Conservation (phyloP, 1,140 invertebrate genomes). For the Doryteuthis pealeii region DNA sequence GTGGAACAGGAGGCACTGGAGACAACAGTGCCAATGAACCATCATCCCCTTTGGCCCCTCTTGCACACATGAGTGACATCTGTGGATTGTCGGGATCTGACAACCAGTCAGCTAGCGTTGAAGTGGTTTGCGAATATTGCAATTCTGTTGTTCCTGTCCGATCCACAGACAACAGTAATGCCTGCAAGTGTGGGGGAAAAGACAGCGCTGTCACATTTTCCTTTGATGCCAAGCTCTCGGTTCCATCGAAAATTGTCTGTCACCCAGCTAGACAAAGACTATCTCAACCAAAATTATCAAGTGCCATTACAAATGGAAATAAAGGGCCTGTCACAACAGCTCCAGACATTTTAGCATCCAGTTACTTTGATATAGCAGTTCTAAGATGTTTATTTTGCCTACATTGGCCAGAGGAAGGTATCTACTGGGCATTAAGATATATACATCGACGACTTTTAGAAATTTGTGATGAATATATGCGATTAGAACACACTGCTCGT, state of each 20-base stretch:
- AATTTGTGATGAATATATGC: slow-evolving; percentile 69
- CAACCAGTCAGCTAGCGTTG: slow-evolving; percentile 47
- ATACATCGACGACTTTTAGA: slow-evolving; percentile 61
- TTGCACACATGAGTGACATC: slow-evolving; percentile 58
- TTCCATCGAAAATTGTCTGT: slow-evolving; percentile 41
- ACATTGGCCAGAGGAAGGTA: slow-evolving; percentile 97
- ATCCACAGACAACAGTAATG: slow-evolving; percentile 28
- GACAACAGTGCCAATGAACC: slow-evolving; percentile 34
- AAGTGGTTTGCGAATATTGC: slow-evolving; percentile 57
- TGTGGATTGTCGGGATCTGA: slow-evolving; percentile 48
- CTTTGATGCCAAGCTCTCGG: slow-evolving; percentile 38
- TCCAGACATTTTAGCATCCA: slow-evolving; percentile 65
- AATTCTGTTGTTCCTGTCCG: slow-evolving; percentile 47
- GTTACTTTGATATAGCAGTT: slow-evolving; percentile 94
- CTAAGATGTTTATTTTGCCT: slow-evolving; percentile 93
- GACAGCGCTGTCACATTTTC: slow-evolving; percentile 42
- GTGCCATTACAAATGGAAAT: slow-evolving; percentile 44
- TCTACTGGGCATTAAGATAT: slow-evolving; percentile 95
- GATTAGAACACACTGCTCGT: slow-evolving; percentile 72
- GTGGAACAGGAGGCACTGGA: slow-evolving; percentile 23
- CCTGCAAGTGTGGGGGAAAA: slow-evolving; percentile 50
- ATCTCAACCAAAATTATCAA: slow-evolving; percentile 49
- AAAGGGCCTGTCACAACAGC: slow-evolving; percentile 36
- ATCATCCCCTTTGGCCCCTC: slow-evolving; percentile 41
- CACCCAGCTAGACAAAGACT: no score